These are phyloP conservation scores for Sebastes iracundus DNA, from an alignment of 2,797 vertebrate genomes.

Conservation along the genomic window DNA sequence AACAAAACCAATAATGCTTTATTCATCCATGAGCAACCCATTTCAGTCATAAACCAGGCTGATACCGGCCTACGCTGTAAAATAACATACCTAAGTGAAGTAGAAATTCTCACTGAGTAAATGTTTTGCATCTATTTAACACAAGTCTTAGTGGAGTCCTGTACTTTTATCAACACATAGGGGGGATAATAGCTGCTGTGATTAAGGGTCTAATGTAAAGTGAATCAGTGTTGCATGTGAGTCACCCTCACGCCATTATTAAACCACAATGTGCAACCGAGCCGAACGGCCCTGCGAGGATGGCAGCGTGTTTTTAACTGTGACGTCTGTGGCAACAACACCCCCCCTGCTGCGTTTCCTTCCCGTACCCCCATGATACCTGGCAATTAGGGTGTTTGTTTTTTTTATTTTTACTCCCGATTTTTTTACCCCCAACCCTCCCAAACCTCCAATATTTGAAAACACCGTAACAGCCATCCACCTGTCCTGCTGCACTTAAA, in stretches of 20 bases:
- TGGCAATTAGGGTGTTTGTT: slow-evolving; percentile 80
- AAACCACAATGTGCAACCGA: slow-evolving; percentile 65
- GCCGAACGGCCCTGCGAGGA: slow-evolving; percentile 66
- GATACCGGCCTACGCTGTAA: not conserved
- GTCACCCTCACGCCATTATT: slow-evolving; percentile 71
- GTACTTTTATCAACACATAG: slow-evolving; percentile 51
- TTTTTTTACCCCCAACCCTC: slow-evolving; percentile 45
- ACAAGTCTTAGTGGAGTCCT: slow-evolving; percentile 23
- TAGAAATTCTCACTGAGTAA: slow-evolving; percentile 30
- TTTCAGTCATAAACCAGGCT: not conserved
- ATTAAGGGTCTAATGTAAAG: slow-evolving; percentile 66
- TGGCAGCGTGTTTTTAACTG: slow-evolving; percentile 69
- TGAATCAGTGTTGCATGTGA: slow-evolving; percentile 71
- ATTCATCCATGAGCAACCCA: not conserved
- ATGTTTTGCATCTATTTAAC: slow-evolving; percentile 43
- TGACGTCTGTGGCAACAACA: slow-evolving; percentile 69
- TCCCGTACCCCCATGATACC: slow-evolving; percentile 67
- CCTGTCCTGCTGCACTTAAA: slow-evolving; percentile 80
- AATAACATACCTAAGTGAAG: slow-evolving; percentile 7
- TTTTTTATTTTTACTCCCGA: slow-evolving; percentile 59
- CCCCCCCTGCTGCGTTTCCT: slow-evolving; percentile 66
- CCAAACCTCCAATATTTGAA: slow-evolving; percentile 60
- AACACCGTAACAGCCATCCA: slow-evolving; percentile 68
- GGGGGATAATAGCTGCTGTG: slow-evolving; percentile 54
- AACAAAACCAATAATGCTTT: slow-evolving; percentile 1